Evolutionary conservation across 2,797 vertebrate species (phyloP).

Genomic region (Holocentrus rufus): DNA sequence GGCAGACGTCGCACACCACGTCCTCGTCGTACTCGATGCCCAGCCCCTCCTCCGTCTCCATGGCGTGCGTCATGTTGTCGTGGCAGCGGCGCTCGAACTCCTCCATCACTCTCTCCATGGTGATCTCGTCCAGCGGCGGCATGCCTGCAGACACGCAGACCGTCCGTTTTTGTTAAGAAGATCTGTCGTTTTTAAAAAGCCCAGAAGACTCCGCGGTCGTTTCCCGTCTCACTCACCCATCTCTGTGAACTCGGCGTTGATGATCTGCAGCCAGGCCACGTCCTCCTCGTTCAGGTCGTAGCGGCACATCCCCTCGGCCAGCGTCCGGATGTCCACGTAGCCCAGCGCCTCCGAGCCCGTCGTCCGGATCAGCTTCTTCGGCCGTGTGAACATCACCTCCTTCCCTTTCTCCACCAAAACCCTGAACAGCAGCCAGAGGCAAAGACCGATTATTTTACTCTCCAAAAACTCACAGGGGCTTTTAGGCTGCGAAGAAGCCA

Average conservation of each 20-base stretch:
- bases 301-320: conserved; percentile 91
- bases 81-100: conserved; percentile 92
- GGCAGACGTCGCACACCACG: conserved; percentile 97
- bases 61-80: conserved; percentile 95
- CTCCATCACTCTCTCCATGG: conserved; percentile 94
- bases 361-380: conserved; percentile 92
- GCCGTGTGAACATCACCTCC: conserved; percentile 86
- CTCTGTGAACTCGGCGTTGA: conserved; percentile 90
- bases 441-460: not conserved
- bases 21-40: conserved; percentile 99
- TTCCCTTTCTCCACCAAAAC: conserved; percentile 84
- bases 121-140: conserved; percentile 88
- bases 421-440: conserved; percentile 65
- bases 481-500: too few species aligned
- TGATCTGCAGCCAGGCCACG: conserved; percentile 88
- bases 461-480: too few species aligned
- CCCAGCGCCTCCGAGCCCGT: conserved; percentile 88
- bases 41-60: conserved; percentile 95
- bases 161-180: too few species aligned
- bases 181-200: too few species aligned
- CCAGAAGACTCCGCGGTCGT: not conserved
- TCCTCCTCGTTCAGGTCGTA: conserved; percentile 95
- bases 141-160: conserved; percentile 77
- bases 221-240: conserved; percentile 87
- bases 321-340: conserved; percentile 90